Percentiles rank a stretch among this genome's conserved stretches.
These are phyloP conservation scores for Eristalis pertinax DNA, from an alignment of 2,888 invertebrate species.

Conservation along the genomic window DNA sequence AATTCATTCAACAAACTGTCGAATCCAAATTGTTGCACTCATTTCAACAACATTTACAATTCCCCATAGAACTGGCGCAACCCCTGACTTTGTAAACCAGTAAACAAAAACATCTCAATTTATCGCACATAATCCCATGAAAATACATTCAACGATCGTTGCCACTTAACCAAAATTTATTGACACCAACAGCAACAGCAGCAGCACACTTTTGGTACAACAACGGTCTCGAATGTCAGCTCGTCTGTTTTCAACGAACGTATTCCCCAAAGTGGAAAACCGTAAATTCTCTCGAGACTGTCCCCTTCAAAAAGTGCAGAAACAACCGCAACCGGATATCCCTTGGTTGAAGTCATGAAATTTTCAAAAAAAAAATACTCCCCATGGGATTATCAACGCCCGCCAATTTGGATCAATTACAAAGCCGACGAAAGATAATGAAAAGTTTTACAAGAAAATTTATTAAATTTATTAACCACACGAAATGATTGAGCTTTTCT, in stretches of 20 bases:
- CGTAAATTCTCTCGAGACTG: slow-evolving; percentile 48
- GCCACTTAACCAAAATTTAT: slow-evolving; percentile 66
- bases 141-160: slow-evolving; percentile 49
- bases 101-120: slow-evolving; percentile 36
- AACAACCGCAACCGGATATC: slow-evolving; percentile 69
- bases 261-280: slow-evolving; percentile 65
- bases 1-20: background rate
- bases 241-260: slow-evolving; percentile 10
- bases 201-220: slow-evolving; percentile 54
- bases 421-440: slow-evolving; percentile 36
- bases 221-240: slow-evolving; percentile 61
- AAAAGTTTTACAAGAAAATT: slow-evolving; percentile 63
- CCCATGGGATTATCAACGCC: slow-evolving; percentile 65
- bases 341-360: slow-evolving; percentile 39
- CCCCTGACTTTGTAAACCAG: slow-evolving; percentile 2
- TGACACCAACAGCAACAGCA: slow-evolving; percentile 62
- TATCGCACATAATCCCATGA: slow-evolving; percentile 34
- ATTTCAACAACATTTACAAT: slow-evolving; percentile 15
- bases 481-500: slow-evolving; percentile 31
- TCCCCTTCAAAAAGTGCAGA: slow-evolving; percentile 22
- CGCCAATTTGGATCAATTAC: slow-evolving; percentile 68
- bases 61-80: slow-evolving; percentile 6
- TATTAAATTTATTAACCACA: slow-evolving; percentile 63
- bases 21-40: slow-evolving; percentile 24
- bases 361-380: slow-evolving; percentile 26